Evolutionary conservation across 1,140 invertebrate species (phyloP), one percentile per base, ranked within the genome.

Genomic region (Eurosta solidaginis): DNA sequence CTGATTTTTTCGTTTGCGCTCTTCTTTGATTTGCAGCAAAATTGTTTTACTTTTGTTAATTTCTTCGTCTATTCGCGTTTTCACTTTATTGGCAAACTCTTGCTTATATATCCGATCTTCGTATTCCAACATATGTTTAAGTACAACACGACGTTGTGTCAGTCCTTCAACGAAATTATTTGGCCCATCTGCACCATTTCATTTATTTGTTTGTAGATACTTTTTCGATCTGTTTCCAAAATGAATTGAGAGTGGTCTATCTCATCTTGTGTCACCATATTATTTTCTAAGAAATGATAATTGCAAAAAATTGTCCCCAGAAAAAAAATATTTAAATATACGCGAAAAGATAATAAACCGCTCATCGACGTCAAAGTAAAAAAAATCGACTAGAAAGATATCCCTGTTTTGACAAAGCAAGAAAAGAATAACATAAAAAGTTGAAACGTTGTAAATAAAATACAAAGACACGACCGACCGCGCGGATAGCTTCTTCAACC

Each of bases 21-120:
- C 78, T 44, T 82, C 85, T 77, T 81, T 82, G 42, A 84, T 82
- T 33, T n/a, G n/a, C n/a, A n/a, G n/a, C 76, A 86, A 68, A 14
- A 81, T 79, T 33, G 83, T 82, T 76, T 83, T 84, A 0, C 84
- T 82, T 7, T 79, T 59, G 1, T 81, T 80, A 47, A 86, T 83
- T n/a, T 84, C 82, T 40, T 84, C 79, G 10, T 83, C 82, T 12
- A 84, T 81, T 6, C 85, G 83, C 25, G 82, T 81, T 50, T 79
- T 82, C 3, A 86, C 85, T 36, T 83, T 84, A 74, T 79, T 77
- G 4, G 83, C 77, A 47, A 86, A 86, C 75, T 86, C 85, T 36
- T 83, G 44, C 73, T 86, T 81, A 73, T 80, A 86, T 4, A 77
- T 22, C 77, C 81, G 80, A 42, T 86, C 85, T 76, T 86, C 85